phyloP scores from a whole-genome alignment of 23 tunicate species.

The Halocynthia roretzi region DNA sequence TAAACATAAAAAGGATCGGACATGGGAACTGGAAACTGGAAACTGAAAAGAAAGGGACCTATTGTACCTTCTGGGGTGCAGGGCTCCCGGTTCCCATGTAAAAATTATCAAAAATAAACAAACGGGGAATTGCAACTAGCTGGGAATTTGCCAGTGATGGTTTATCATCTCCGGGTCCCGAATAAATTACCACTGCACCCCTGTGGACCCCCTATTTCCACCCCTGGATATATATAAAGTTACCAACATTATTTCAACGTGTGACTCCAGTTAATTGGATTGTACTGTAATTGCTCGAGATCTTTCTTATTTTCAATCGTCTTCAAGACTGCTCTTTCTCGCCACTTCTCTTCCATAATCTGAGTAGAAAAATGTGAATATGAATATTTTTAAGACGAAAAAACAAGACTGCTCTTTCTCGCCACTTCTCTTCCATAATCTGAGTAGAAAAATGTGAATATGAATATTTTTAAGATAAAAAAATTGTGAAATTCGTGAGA shows the following conservation, averaged over 20 bases:
- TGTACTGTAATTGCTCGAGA: slow-evolving; percentile 60
- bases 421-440: slow-evolving; percentile 84
- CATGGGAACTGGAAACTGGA: too few relatives aligned
- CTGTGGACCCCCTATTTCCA: too few relatives aligned
- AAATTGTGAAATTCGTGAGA: background rate
- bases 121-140: too few relatives aligned
- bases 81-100: too few relatives aligned
- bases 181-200: too few relatives aligned
- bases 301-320: slow-evolving; percentile 52
- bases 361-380: slow-evolving; percentile 13
- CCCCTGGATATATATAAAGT: background rate
- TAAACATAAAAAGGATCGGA: too few relatives aligned
- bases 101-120: too few relatives aligned
- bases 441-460: slow-evolving; percentile 3
- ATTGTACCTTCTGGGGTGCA: too few relatives aligned
- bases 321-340: slow-evolving; percentile 20
- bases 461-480: background rate
- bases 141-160: too few relatives aligned
- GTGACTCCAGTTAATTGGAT: slow-evolving; percentile 97
- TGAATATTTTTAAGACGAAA: background rate
- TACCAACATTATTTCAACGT: slow-evolving; percentile 54
- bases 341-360: slow-evolving; percentile 84
- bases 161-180: too few relatives aligned
- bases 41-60: too few relatives aligned
- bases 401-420: slow-evolving; percentile 12